Base-by-base conservation (phyloP, 2,113 vertebrate genomes). In the Alces alces region DNA sequence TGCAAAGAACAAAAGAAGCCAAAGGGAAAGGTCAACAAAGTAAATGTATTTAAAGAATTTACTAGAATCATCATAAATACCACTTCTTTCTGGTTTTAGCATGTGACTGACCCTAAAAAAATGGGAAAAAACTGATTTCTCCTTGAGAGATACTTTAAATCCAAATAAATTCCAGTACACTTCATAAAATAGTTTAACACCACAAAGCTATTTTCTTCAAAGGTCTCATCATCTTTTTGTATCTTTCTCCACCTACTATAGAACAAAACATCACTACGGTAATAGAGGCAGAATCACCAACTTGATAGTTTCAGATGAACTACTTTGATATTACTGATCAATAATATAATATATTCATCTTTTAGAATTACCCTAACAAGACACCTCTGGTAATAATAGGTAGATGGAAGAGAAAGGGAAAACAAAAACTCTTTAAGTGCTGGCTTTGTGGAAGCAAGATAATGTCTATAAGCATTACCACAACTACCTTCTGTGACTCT, bases 261-360 rank as follows among this genome's bases (percentile, higher is more conserved):
- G 76, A 95, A 83, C 89, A 60, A 89, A 92, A 54, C 33, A 93
- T 19, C 43, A 86, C 50, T 70, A 73, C 2, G 25, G 43, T 52
- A 85, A 89, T 2, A 95, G 23, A 89, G 36, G 54, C 66, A 95
- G 25, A 89, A 78, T 55, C 30, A 92, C 27, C 64, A 97, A 88
- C 23, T 50, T 94, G 57, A 39, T 92, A 95, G 47, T 45, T 96
- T 28, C 83, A 96, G 17, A 96, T 70, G 86, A 97, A 70, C 39
- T 50, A n/a, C 28, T 84, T 55, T 94, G 82, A 95, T 52, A 9
- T 28, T 70, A 82, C 0, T 55, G 14, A 80, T 50, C 60, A 92
- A 12, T 70, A 45, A 86, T 43, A 25, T 7, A 90, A 61, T 15
- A 25, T 58, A 58, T 28, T 57, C 39, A 92, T 73, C 52, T 82